Evolutionary conservation across 2,113 vertebrate species (phyloP).

Genomic region (Lophura nycthemera): DNA sequence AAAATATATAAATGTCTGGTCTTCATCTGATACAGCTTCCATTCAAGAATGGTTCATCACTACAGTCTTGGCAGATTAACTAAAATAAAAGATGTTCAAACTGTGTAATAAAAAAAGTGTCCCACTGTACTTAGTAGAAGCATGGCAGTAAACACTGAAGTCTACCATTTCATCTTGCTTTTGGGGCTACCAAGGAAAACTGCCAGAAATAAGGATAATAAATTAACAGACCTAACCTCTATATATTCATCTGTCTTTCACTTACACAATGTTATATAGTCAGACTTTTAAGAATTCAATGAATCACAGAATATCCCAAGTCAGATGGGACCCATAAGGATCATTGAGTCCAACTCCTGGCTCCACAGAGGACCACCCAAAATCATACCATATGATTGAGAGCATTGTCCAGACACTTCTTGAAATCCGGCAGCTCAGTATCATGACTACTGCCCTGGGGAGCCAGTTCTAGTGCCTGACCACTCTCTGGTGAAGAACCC

Average conservation of each 20-base stretch:
- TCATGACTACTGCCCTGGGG: too few relatives aligned
- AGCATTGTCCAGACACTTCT: too few relatives aligned
- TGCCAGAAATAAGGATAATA: background rate
- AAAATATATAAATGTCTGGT: slow-evolving; percentile 66
- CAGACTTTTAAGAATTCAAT: background rate
- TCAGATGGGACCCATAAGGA: too few relatives aligned
- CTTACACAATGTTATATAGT: background rate
- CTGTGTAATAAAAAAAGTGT: background rate
- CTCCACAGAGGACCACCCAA: too few relatives aligned
- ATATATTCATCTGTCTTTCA: background rate
- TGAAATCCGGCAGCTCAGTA: too few relatives aligned
- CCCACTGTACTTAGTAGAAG: background rate
- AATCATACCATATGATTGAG: too few relatives aligned
- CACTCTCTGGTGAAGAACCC: too few relatives aligned
- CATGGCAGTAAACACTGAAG: background rate
- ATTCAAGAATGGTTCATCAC: slow-evolving; percentile 10
- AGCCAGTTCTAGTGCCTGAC: too few relatives aligned
- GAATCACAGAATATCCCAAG: too few relatives aligned
- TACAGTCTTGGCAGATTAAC: background rate
- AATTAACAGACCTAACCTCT: background rate
- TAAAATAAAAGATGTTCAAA: background rate
- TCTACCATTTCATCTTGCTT: background rate
- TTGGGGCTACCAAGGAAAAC: background rate
- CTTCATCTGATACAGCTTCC: slow-evolving; percentile 48
- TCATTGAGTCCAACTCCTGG: too few relatives aligned